Percentiles rank a stretch among this genome's conserved stretches.
Evolutionary conservation across 2,888 invertebrate species (phyloP).

Genomic region (Melanophora roralis): DNA sequence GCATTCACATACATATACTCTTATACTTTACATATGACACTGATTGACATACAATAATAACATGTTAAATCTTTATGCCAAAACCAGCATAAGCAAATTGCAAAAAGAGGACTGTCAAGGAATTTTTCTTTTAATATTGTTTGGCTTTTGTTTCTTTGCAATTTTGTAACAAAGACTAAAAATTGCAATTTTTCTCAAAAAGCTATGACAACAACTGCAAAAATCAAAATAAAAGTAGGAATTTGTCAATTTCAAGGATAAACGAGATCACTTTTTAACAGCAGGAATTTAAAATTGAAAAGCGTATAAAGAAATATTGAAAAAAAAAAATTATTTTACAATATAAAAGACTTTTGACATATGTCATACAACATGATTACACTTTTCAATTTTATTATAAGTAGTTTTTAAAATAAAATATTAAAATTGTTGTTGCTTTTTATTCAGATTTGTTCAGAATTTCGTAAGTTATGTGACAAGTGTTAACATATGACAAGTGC

Average conservation of each 20-base stretch:
- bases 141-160: neutral
- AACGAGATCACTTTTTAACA: conserved; percentile 17
- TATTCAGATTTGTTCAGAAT: neutral
- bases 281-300: neutral
- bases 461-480: conserved; percentile 24
- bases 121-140: conserved; percentile 7
- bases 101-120: conserved; percentile 43
- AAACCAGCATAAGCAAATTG: conserved; percentile 8
- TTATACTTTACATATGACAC: too few relatives aligned
- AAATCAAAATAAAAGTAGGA: neutral
- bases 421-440: conserved; percentile 4
- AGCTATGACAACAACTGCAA: neutral
- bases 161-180: conserved; percentile 30
- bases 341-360: conserved; percentile 51
- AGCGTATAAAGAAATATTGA: neutral
- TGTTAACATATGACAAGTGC: conserved; percentile 34
- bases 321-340: conserved; percentile 20
- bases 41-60: conserved; percentile 57
- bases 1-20: too few relatives aligned
- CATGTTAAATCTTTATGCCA: conserved; percentile 8
- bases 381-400: neutral
- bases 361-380: conserved; percentile 42
- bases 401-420: conserved; percentile 15
- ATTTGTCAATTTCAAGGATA: conserved; percentile 34
- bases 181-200: neutral